phyloP scores from a whole-genome alignment of 2,888 invertebrate species.

The Caenorhabditis uteleia region DNA sequence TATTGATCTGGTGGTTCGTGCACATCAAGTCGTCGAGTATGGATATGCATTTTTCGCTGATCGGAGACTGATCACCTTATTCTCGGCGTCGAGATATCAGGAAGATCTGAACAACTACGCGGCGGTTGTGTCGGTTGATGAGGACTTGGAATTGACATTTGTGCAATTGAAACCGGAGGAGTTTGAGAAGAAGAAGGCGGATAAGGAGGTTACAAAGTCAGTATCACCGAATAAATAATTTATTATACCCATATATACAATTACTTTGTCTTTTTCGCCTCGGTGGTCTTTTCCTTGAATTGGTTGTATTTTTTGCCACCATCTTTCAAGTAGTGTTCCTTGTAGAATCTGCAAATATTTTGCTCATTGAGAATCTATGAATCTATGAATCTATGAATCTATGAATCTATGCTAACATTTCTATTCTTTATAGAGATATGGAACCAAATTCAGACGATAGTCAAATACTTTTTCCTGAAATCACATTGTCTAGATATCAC shows the following conservation, averaged over 20 bases:
- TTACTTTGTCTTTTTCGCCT: too few relatives aligned
- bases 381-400: too few relatives aligned
- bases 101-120: constrained; percentile 57
- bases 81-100: constrained; percentile 58
- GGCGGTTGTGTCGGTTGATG: constrained; percentile 51
- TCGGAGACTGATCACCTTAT: constrained; percentile 53
- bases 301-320: constrained; percentile 63
- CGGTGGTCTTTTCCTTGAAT: constrained; percentile 16
- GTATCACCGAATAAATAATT: background rate
- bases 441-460: too few relatives aligned
- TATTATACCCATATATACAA: too few relatives aligned
- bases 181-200: constrained; percentile 35
- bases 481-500: too few relatives aligned
- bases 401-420: too few relatives aligned
- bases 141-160: constrained; percentile 53
- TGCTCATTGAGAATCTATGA: background rate
- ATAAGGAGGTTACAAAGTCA: too few relatives aligned
- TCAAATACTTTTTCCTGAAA: too few relatives aligned
- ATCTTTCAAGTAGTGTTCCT: constrained; percentile 55
- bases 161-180: constrained; percentile 56
- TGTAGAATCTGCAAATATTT: constrained; percentile 57
- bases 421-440: too few relatives aligned
- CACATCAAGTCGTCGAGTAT: constrained; percentile 50
- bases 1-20: constrained; percentile 44
- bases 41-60: constrained; percentile 45